Evolutionary conservation across 2,113 vertebrate genomes (phyloP).

Genomic region (Oryctolagus cuniculus): mOryCun1.1 NC_091439.1:46158501-46159000

Average conservation of each 20-base stretch:
- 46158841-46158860: not conserved
- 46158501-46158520: not conserved
- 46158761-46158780: not conserved
- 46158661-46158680: not conserved
- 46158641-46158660: not conserved
- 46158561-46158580: not conserved
- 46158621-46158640: not conserved
- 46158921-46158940: not conserved
- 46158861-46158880: not conserved
- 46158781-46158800: not conserved
- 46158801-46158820: not conserved
- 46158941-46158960: not conserved
- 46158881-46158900: not conserved
- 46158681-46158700: not conserved
- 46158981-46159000: not conserved
- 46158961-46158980: not conserved
- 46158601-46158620: not conserved
- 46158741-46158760: not conserved
- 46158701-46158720: not conserved
- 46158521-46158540: not conserved
- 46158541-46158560: constrained; percentile 30
- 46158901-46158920: not conserved
- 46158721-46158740: not conserved
- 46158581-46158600: not conserved
- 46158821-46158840: not conserved